Evolutionary conservation across 2,888 invertebrate species (phyloP).

Genomic region (Phengaris alcon): DNA sequence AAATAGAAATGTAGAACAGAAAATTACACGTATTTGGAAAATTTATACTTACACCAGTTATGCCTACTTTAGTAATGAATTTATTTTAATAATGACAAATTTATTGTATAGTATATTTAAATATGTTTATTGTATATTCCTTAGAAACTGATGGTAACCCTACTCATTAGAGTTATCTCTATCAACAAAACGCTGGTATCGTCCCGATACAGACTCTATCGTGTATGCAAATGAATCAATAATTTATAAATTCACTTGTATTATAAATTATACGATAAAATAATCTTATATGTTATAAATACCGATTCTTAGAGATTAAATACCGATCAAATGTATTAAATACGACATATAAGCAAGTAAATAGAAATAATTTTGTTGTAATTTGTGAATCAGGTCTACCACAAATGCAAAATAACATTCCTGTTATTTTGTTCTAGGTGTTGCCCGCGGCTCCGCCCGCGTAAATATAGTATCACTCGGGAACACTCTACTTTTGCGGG

Average conservation of each 20-base stretch:
- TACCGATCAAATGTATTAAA: too few species aligned
- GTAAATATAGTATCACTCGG: too few species aligned
- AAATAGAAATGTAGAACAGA: neutral
- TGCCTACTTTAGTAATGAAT: neutral
- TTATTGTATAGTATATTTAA: neutral
- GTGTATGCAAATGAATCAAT: constrained; percentile 14
- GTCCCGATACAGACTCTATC: neutral
- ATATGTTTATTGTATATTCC: neutral
- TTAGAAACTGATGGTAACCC: neutral
- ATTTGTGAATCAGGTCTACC: neutral
- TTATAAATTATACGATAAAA: constrained; percentile 1
- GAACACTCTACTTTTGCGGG: too few species aligned
- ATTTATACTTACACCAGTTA: neutral
- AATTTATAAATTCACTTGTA: constrained; percentile 17
- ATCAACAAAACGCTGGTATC: constrained; percentile 7
- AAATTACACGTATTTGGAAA: neutral
- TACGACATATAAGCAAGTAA: too few species aligned
- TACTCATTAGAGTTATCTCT: neutral
- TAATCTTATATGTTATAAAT: neutral
- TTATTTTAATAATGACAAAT: neutral
- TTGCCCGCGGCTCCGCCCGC: too few species aligned
- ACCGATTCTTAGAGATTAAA: neutral
- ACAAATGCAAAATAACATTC: too few species aligned
- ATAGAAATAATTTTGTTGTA: neutral
- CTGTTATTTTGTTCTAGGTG: too few species aligned